Percentiles rank a stretch among this genome's conserved stretches.
These are phyloP conservation scores for Priocnemis perturbator DNA, from an alignment of 2,888 invertebrate genomes.

Conservation along the genomic window DNA sequence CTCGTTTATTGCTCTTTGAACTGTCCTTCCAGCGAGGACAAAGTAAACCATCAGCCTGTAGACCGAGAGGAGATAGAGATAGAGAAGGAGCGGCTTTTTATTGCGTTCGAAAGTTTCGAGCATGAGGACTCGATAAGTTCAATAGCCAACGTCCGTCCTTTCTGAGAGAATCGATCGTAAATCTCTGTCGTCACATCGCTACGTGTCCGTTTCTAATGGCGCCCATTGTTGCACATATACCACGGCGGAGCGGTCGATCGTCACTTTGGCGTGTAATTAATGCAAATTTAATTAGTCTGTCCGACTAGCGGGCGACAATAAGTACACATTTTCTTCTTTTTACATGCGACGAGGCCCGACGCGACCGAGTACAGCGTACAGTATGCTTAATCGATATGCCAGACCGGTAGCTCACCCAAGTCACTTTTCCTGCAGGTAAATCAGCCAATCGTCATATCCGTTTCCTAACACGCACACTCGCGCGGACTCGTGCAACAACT, in stretches of 20 bases:
- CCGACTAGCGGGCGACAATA: too few species aligned
- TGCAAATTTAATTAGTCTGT: too few species aligned
- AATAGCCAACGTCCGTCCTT: slow-evolving; percentile 6
- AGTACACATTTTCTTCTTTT: not conserved
- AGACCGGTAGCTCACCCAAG: slow-evolving; percentile 28
- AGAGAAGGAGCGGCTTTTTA: slow-evolving; percentile 26
- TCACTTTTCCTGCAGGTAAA: slow-evolving; percentile 43
- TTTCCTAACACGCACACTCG: slow-evolving; percentile 35
- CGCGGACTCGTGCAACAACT: not conserved
- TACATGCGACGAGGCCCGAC: not conserved
- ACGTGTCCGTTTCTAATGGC: too few species aligned
- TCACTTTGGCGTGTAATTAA: too few species aligned
- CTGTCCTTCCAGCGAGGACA: slow-evolving; percentile 28
- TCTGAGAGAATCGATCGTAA: not conserved
- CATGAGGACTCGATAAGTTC: slow-evolving; percentile 23
- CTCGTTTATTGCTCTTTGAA: slow-evolving; percentile 51
- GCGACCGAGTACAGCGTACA: not conserved
- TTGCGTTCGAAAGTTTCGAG: slow-evolving; percentile 30
- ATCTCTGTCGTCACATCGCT: too few species aligned
- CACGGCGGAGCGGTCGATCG: too few species aligned
- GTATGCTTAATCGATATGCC: slow-evolving; percentile 36
- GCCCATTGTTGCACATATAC: too few species aligned
- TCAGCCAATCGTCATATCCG: slow-evolving; percentile 57
- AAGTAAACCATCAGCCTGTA: slow-evolving; percentile 29
- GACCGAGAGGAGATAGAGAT: slow-evolving; percentile 3